Evolutionary conservation across 1,140 invertebrate genomes (phyloP).

Genomic region (Danaus melanippus): DNA sequence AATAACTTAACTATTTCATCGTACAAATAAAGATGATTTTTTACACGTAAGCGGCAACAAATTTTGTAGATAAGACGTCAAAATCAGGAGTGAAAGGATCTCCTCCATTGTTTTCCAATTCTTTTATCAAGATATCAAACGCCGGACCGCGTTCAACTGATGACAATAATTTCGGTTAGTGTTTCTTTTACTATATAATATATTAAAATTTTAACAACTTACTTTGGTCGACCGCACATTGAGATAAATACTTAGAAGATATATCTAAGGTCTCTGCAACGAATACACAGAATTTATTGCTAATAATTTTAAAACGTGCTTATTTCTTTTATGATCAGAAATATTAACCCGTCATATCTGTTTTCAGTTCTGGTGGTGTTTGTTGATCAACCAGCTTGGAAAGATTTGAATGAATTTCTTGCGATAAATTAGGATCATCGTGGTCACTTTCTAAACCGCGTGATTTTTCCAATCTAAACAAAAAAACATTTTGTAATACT

Average conservation of each 20-base stretch:
- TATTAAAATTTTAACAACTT: conserved; percentile 19
- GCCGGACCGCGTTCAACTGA: conserved; percentile 40
- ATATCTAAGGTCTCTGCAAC: conserved; percentile 47
- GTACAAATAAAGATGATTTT: conserved; percentile 7
- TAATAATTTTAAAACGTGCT: too few species aligned
- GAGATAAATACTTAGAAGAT: conserved; percentile 49
- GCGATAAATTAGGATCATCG: conserved; percentile 49
- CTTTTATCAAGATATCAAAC: conserved; percentile 25
- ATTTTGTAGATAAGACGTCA: conserved; percentile 25
- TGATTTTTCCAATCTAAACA: conserved; percentile 38
- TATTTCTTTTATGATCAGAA: too few species aligned
- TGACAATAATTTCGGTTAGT: conserved; percentile 20
- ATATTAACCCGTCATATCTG: conserved; percentile 38
- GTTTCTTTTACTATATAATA: not conserved
- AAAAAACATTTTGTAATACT: not conserved
- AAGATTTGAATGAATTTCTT: conserved; percentile 38
- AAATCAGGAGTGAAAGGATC: conserved; percentile 35
- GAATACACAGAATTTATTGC: conserved; percentile 7
- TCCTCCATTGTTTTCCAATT: conserved; percentile 29
- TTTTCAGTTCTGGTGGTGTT: conserved; percentile 35
- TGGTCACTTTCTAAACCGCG: conserved; percentile 42
- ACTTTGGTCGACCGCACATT: conserved; percentile 46
- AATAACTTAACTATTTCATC: conserved; percentile 2
- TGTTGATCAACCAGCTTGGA: conserved; percentile 26
- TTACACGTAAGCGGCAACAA: conserved; percentile 36